Evolutionary conservation across 1,140 invertebrate genomes (phyloP), one percentile per base, ranked within the genome.

Genomic region (Drosophila lowei): DNA sequence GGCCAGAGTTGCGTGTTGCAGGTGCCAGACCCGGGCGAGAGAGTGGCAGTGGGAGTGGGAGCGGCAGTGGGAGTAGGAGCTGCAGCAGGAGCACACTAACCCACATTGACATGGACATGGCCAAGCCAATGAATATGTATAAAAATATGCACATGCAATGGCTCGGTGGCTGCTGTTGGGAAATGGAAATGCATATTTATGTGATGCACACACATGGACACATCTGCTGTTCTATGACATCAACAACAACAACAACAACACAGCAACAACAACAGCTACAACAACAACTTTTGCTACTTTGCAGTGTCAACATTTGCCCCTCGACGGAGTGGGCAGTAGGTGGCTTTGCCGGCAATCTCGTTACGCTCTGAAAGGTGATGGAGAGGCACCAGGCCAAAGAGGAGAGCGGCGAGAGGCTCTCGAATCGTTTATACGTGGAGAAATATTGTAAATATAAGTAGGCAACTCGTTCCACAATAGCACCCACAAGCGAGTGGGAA

Each of bases 251-350:
- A 50, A 25, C 67, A 13, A 52, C 72, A 38, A 70, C 79, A 55
- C n/a, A n/a, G 74, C 74, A 71, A 38, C 66, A 68, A 46, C 63
- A 65, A 55, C 56, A 58, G 23, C 47, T 57, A 58, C 56, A 80
- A 63, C 68, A 81, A 72, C 59, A 68, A 55, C 56, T 55, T 41
- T 54, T 57, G 72, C 81, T 77, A 77, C 81, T 85, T 77, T 86
- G 61, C 71, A 67, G 77, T 86, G 81, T 85, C 81, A 85, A 85
- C 80, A 86, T 77, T 86, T 74, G 77, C 77, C 77, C 63, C 23
- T 25, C 59, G 62, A 75, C 60, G 15, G 58, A 23, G 9, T 47
- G 15, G n/a, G 41, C 57, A 44, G 57, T 28, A 15, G 15, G 52
- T 16, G 52, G 49, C 16, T 13, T 55, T 13, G 25, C 18, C 23